These are phyloP conservation scores for Perognathus longimembris DNA, from an alignment of 2,113 vertebrate species.

Conservation along the genomic window DNA sequence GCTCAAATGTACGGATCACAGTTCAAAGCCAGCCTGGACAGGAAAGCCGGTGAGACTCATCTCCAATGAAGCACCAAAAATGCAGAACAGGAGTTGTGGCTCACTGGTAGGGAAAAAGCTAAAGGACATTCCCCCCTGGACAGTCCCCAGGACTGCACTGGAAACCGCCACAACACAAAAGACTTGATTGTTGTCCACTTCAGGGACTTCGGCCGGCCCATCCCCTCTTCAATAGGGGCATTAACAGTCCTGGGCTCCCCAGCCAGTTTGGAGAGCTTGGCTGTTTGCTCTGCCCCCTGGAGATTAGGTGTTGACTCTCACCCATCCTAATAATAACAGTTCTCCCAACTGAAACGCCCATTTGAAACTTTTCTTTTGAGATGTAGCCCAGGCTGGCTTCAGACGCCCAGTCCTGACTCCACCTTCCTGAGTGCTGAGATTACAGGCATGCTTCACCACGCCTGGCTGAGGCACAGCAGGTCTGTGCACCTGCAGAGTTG, in stretches of 20 bases:
- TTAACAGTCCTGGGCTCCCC: too few species aligned
- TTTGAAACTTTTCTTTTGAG: background rate
- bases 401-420: background rate
- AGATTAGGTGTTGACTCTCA: background rate
- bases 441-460: background rate
- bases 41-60: too few species aligned
- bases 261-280: background rate
- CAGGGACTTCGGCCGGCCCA: too few species aligned
- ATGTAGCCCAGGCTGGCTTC: background rate
- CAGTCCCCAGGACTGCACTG: too few species aligned
- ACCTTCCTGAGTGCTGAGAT: background rate
- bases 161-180: too few species aligned
- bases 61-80: too few species aligned
- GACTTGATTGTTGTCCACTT: accelerated
- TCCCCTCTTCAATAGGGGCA: background rate
- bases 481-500: too few species aligned
- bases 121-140: too few species aligned
- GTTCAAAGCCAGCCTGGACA: too few species aligned
- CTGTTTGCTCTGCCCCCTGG: background rate
- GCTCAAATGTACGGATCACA: too few species aligned
- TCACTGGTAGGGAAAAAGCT: too few species aligned
- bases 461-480: background rate
- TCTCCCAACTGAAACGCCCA: background rate
- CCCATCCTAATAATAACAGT: background rate
- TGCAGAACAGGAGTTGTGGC: too few species aligned